Percentiles rank a stretch among this genome's conserved stretches.
Evolutionary conservation across 2,113 vertebrate genomes (phyloP).

Genomic region (Hemicordylus capensis): DNA sequence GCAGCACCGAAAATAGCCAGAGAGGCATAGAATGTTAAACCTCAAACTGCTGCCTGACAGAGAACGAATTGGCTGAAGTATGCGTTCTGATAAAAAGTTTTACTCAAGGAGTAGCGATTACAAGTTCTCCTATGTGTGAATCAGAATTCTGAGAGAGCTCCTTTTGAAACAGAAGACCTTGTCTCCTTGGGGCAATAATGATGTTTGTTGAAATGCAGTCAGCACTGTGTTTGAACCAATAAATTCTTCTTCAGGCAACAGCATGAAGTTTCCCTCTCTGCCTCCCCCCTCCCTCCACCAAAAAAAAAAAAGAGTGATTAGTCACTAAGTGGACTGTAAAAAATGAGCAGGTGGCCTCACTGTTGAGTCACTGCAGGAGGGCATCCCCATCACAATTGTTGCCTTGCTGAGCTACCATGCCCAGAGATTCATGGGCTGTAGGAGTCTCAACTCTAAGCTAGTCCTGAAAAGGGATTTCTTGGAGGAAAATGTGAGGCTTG

Average conservation of each 20-base stretch:
- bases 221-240: neutral
- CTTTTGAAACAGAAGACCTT: neutral
- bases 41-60: neutral
- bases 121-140: neutral
- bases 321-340: neutral
- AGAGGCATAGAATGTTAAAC: neutral
- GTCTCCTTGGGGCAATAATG: neutral
- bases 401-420: neutral
- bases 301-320: neutral
- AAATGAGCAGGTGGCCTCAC: neutral
- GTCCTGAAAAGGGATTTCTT: neutral
- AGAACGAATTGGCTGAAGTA: neutral
- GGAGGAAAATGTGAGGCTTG: neutral
- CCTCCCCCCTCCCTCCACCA: neutral
- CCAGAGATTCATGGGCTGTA: neutral
- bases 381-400: neutral
- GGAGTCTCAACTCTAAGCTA: neutral
- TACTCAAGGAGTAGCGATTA: neutral
- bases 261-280: neutral
- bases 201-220: neutral
- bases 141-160: neutral
- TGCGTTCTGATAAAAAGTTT: neutral
- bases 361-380: neutral
- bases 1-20: neutral
- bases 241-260: neutral